Base-by-base conservation (phyloP, 2,888 invertebrate species). In the Andrena camellia region DNA sequence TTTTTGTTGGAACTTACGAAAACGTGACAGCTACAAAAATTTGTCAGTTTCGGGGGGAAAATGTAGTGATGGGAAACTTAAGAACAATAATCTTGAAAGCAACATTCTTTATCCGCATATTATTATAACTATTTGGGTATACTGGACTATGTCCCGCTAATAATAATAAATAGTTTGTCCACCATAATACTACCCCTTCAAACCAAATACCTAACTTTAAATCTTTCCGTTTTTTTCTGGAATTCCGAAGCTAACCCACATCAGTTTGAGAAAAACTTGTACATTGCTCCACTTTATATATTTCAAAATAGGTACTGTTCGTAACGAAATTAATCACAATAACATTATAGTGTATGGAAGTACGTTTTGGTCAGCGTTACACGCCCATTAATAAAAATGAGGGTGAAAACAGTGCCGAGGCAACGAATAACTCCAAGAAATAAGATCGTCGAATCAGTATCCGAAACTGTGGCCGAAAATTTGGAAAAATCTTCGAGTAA, bases 401-500 rank as follows among this genome's bases (percentile, higher is more conserved):
- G 93, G 72, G 86, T 92, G 64, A 93, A 93, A 85, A 90, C 89
- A 35, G 73, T 88, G 20, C 93, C 93, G 10, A 90, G 90, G 31
- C 92, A 91, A 33, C 87, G 75, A 79, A 74, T 78, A 57, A 20
- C 70, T 13, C 81, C 62, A 23, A 62, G 20, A 5, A 67, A 17
- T 10, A 59, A 33, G 17, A 67, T 48, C 10, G 54, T 69, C 48
- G 52, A 76, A 17, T 5, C 73, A 2, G 78, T 59, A n/a, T 67
- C 52, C 7, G 68, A 59, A 33, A 66, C 26, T 0, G 2, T n/a
- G n/a, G 3, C 26, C 0, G 66, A 4, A 17, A 67, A 57, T 26
- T 50, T 54, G 13, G 62, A 62, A 2, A 23, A 23, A 1, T 17
- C 50, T 4, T 23, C 59, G 6, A 48, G n/a, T 1, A 23, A 33